Evolutionary conservation across 2,888 invertebrate species (phyloP).

Genomic region (Arge pagana): DNA sequence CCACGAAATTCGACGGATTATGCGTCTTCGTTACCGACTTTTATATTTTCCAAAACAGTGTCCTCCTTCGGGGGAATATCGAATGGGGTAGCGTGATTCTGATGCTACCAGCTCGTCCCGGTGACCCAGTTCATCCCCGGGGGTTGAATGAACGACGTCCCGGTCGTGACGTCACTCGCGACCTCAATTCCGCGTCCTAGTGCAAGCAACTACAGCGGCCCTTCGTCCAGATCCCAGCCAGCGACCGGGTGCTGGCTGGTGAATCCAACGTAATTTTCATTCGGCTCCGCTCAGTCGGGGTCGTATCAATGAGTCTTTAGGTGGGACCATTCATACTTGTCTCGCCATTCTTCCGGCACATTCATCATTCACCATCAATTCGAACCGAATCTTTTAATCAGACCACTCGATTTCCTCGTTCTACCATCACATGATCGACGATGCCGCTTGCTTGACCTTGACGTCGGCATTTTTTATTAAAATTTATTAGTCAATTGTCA

Average conservation of each 20-base stretch:
- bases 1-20: too few species aligned
- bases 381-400: too few species aligned
- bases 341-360: background rate
- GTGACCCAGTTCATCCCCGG: slow-evolving; percentile 51
- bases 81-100: too few species aligned
- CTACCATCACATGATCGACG: too few species aligned
- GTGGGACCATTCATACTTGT: slow-evolving; percentile 10
- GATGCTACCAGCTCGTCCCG: slow-evolving; percentile 35
- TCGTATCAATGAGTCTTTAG: slow-evolving; percentile 17
- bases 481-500: too few species aligned
- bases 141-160: slow-evolving; percentile 53
- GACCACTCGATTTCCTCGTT: too few species aligned
- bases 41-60: too few species aligned
- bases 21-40: too few species aligned
- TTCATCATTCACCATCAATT: too few species aligned
- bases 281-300: background rate
- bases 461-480: too few species aligned
- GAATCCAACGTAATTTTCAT: slow-evolving; percentile 21
- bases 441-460: too few species aligned
- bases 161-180: slow-evolving; percentile 50
- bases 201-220: slow-evolving; percentile 31
- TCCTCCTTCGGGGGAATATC: too few species aligned
- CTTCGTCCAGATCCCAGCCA: background rate
- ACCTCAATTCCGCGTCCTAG: slow-evolving; percentile 52
- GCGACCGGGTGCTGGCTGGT: background rate